Evolutionary conservation across 1,140 invertebrate genomes (phyloP), one percentile per base, ranked within the genome.

Genomic region (Monochamus saltuarius): DNA sequence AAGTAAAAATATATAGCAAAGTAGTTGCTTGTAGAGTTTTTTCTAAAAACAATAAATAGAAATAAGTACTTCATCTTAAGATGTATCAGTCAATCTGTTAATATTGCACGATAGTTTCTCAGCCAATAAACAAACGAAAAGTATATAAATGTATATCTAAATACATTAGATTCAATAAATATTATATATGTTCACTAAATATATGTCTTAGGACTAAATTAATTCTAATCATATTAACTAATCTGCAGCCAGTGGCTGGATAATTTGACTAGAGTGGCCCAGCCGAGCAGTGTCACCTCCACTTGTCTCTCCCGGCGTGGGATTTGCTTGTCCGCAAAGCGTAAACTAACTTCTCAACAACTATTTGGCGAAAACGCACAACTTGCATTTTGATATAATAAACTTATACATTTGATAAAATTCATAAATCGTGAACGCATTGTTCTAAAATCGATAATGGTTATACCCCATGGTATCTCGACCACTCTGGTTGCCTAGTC

Each of bases 211-310:
- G 60, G 51, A 59, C 64, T 70, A 70, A 69, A 68, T 72, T 73
- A 72, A 69, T 66, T 65, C 72, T 73, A 73, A 73, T 68, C 58
- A 62, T 71, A 72, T 73, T 73, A 70, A 72, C 69, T 74, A 74
- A 69, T 70, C 50, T 63, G 64, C 63, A 66, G 57, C 63, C 62
- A 47, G 17, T 51, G 70, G 66, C 64, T 65, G 64, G 68, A 75
- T 77, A 77, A 77, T 77, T 77, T 77, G 75, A 77, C 75, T 77
- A 77, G 72, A 73, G 67, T 70, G 68, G 71, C 70, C 66, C 67
- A 71, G 70, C 69, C 66, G 68, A 68, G 68, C 65, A 29, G 37
- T 49, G 49, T 59, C 51, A 45, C 22, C 37, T 36, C 53, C 53
- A 56, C 49, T 60, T 36, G 53, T 58, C 52, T 54, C 40, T 52